Percentiles rank a stretch among this genome's conserved stretches.
Conservation (phyloP, 2,888 invertebrate genomes). For the Belgica antarctica region DNA sequence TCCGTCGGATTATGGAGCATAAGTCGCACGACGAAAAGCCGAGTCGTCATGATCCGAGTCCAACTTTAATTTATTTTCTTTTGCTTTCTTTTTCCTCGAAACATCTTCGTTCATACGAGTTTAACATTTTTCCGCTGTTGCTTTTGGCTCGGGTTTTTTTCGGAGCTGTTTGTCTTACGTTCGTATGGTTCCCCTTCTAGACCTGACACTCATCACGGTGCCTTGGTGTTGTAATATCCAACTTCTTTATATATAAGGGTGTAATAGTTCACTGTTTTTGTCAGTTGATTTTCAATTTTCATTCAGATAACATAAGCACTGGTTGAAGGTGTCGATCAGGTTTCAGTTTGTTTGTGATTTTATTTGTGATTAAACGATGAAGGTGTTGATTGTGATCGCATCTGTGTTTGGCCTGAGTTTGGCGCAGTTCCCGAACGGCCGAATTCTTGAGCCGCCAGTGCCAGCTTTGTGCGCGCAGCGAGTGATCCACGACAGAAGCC, state of each 20-base stretch:
- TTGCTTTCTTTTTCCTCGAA: constrained; percentile 23
- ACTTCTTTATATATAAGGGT: constrained; percentile 42
- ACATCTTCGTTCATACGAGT: constrained; percentile 19
- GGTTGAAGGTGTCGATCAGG: constrained; percentile 47
- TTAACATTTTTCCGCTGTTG: constrained; percentile 3
- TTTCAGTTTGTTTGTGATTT: background rate
- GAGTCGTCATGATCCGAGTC: too few species aligned
- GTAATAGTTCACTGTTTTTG: constrained; percentile 35
- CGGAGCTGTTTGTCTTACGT: constrained; percentile 9
- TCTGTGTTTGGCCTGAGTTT: constrained; percentile 51
- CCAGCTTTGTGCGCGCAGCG: constrained; percentile 74
- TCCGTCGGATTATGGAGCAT: too few species aligned
- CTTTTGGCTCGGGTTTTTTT: constrained; percentile 14
- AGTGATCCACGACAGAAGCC: constrained; percentile 67
- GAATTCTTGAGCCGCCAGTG: constrained; percentile 75
- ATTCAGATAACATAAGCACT: constrained; percentile 5
- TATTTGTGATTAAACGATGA: constrained; percentile 56
- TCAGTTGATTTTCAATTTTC: constrained; percentile 42
- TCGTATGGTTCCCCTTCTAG: constrained; percentile 23
- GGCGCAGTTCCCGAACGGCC: constrained; percentile 74
- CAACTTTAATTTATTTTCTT: constrained; percentile 4
- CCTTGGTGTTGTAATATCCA: constrained; percentile 19
- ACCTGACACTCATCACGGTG: constrained; percentile 4
- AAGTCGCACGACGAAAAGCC: too few species aligned
- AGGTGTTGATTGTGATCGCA: constrained; percentile 56